Percentiles rank a stretch among this genome's conserved stretches.
phyloP scores from a whole-genome alignment of 2,888 invertebrate genomes.

The Alloscopus bannaensis region DNA sequence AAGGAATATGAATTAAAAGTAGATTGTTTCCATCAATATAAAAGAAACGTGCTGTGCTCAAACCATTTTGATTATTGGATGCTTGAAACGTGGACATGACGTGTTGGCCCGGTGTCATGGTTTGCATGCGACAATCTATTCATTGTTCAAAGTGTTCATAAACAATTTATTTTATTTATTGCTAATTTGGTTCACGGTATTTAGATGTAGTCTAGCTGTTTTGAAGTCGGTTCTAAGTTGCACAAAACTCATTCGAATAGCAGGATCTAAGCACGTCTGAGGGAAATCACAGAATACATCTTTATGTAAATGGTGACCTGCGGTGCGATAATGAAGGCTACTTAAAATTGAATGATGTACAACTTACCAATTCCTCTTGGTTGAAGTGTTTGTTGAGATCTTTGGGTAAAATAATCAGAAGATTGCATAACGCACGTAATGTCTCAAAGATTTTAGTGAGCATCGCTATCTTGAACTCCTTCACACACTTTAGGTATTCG shows the following conservation, averaged over 20 bases:
- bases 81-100: too few relatives aligned
- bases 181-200: slow-evolving; percentile 44
- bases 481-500: slow-evolving; percentile 94
- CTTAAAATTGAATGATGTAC: neutral
- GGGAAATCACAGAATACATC: slow-evolving; percentile 75
- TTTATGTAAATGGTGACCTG: neutral
- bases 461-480: slow-evolving; percentile 84
- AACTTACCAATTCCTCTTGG: slow-evolving; percentile 92
- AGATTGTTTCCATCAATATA: too few relatives aligned
- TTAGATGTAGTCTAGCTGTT: slow-evolving; percentile 82
- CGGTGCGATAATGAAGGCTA: neutral
- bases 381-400: slow-evolving; percentile 96
- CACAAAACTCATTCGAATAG: slow-evolving; percentile 93
- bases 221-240: slow-evolving; percentile 96
- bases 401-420: slow-evolving; percentile 95
- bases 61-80: too few relatives aligned
- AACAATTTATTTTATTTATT: slow-evolving; percentile 26
- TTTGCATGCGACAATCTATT: too few relatives aligned
- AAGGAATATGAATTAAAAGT: too few relatives aligned
- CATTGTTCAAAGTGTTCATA: neutral
- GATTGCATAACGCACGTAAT: slow-evolving; percentile 95
- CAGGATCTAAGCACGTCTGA: slow-evolving; percentile 92
- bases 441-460: slow-evolving; percentile 95
- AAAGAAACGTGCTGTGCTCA: too few relatives aligned
- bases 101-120: neutral